Base-by-base conservation (phyloP, 1,140 invertebrate genomes). In the Trichonephila clavata region DNA sequence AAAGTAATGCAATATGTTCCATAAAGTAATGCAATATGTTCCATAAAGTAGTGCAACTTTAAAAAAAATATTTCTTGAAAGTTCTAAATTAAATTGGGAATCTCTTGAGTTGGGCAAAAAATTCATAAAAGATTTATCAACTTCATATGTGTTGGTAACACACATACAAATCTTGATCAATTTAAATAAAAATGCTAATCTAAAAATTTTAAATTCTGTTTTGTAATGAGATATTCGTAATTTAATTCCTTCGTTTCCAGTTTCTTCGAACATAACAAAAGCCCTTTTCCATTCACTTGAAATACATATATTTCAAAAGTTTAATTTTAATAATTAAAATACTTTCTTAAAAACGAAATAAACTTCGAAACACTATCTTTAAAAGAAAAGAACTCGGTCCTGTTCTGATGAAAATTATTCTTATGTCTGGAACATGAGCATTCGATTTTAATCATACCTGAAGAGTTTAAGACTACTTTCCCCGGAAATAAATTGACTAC, bases 401-500 rank as follows among this genome's bases (percentile, higher is more conserved):
- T 27, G 39, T 39, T 39, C 27, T 39, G 27, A 32, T 27, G 32
- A 77, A 77, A 77, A 77, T 77, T 6, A 77, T 27, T 18, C n/a
- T 68, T 27, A 68, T 68, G 13, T 68, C 65, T 63, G 20, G 24
- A 39, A 77, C 32, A 39, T 32, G 71, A 39, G 71, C 27, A 77
- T 24, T 18, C 71, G 14, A 77, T 77, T 77, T 77, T 77, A 77
- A 77, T 77, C 71, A 77, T 77, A 77, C 32, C 4, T 39, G 71
- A 77, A 77, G 71, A 77, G 71, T 32, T 77, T 39, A 18, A 16
- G 27, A 77, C 14, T 18, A 77, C 27, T 77, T 77, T 39, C 71
- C 2, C 16, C 71, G 16, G 27, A 77, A 77, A 77, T 77, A 77
- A 77, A 77, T 77, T 77, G 71, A 39, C 71, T 77, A 32, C 71